Evolutionary conservation across 1,140 invertebrate species (phyloP).

Genomic region (Drosophila chauvacae): DNA sequence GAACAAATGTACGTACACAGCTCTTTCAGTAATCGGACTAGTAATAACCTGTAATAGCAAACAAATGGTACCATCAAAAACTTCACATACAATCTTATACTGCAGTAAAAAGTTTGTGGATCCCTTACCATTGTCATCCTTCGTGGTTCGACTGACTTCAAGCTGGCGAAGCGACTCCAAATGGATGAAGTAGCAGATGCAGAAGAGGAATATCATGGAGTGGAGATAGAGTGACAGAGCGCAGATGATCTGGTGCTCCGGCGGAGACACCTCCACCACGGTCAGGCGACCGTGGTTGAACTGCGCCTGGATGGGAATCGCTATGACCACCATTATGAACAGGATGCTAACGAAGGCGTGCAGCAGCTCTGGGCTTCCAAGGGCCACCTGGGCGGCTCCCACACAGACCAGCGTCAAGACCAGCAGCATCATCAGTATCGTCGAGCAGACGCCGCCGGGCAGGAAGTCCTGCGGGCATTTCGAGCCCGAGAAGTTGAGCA

Average conservation of each 20-base stretch:
- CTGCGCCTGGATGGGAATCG: slow-evolving; percentile 49
- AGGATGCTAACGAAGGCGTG: slow-evolving; percentile 22
- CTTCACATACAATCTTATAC: no score
- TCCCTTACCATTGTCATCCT: neutral
- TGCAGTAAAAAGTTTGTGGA: neutral
- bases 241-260: slow-evolving; percentile 29
- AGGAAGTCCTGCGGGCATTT: slow-evolving; percentile 38
- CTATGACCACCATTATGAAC: slow-evolving; percentile 43
- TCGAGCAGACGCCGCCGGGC: slow-evolving; percentile 40
- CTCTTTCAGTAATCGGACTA: neutral
- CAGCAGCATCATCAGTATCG: slow-evolving; percentile 22
- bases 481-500: slow-evolving; percentile 44
- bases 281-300: slow-evolving; percentile 36
- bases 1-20: neutral
- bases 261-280: slow-evolving; percentile 6
- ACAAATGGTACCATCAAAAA: neutral
- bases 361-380: neutral
- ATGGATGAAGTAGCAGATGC: slow-evolving; percentile 32
- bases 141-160: neutral
- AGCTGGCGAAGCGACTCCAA: neutral
- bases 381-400: slow-evolving; percentile 15
- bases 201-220: slow-evolving; percentile 39
- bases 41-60: neutral
- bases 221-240: slow-evolving; percentile 33
- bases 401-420: neutral